These are phyloP conservation scores for Erithacus rubecula DNA, from an alignment of 2,797 vertebrate genomes.

Conservation along the genomic window DNA sequence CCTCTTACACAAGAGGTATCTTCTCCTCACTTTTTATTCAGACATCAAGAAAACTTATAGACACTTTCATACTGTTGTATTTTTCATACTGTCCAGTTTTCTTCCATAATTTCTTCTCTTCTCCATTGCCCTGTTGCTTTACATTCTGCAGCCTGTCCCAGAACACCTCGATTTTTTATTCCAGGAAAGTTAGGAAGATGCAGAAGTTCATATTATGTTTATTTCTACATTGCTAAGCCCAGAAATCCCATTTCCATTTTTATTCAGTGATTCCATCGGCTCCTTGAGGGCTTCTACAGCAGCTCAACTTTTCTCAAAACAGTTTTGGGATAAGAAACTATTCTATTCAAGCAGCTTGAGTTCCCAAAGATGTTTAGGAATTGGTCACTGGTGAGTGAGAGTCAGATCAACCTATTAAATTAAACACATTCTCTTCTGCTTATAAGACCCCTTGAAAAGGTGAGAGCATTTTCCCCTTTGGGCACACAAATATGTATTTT, in stretches of 20 bases:
- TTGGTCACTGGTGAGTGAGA: not conserved
- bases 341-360: not conserved
- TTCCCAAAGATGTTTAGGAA: not conserved
- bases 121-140: not conserved
- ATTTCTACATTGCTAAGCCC: not conserved
- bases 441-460: not conserved
- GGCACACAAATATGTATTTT: not conserved
- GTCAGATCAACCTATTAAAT: not conserved
- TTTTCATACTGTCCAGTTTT: not conserved
- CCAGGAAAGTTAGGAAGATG: not conserved
- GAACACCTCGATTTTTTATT: not conserved
- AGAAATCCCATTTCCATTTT: not conserved
- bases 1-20: not conserved
- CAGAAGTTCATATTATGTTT: not conserved
- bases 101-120: not conserved
- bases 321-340: not conserved
- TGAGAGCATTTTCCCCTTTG: not conserved
- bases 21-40: not conserved
- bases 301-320: not conserved
- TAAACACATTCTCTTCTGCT: not conserved
- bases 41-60: not conserved
- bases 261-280: not conserved
- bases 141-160: not conserved
- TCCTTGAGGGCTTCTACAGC: not conserved
- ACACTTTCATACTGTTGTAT: not conserved